These are phyloP conservation scores for Epinotia bilunana DNA, from an alignment of 2,888 invertebrate genomes.

Conservation along the genomic window DNA sequence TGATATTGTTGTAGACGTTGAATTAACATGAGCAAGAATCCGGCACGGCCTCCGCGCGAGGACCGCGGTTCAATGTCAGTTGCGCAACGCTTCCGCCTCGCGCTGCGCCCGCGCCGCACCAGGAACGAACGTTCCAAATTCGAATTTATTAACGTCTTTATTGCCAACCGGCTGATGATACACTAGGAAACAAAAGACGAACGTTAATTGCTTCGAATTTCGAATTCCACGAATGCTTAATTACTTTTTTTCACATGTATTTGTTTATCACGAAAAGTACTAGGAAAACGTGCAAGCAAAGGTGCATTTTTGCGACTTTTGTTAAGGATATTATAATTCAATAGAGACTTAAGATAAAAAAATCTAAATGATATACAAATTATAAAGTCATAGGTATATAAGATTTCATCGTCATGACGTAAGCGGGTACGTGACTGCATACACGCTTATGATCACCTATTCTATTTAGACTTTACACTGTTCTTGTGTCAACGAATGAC, in stretches of 20 bases:
- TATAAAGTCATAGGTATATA: background rate
- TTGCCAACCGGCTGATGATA: constrained; percentile 6
- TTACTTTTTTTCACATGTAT: background rate
- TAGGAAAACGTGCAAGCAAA: too few species aligned
- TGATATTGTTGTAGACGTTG: constrained; percentile 57
- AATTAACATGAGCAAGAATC: constrained; percentile 71
- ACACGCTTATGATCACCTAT: constrained; percentile 21
- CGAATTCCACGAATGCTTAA: background rate
- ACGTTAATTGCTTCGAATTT: background rate
- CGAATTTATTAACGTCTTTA: constrained; percentile 54
- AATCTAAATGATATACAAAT: background rate
- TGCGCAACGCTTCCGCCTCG: constrained; percentile 76
- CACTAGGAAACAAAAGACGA: constrained; percentile 9
- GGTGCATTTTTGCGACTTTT: background rate
- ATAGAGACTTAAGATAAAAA: constrained; percentile 5
- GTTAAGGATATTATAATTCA: constrained; percentile 5
- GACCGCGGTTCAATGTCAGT: constrained; percentile 81
- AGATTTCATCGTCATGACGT: constrained; percentile 37
- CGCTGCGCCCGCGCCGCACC: constrained; percentile 61
- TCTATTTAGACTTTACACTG: constrained; percentile 24
- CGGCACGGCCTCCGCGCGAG: constrained; percentile 77
- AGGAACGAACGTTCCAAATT: constrained; percentile 68
- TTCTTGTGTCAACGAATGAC: constrained; percentile 39
- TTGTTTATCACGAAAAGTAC: background rate
- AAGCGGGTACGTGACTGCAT: constrained; percentile 36